Evolutionary conservation across 1,140 invertebrate species (phyloP), one percentile per base, ranked within the genome.

Genomic region (Papilio machaon): DNA sequence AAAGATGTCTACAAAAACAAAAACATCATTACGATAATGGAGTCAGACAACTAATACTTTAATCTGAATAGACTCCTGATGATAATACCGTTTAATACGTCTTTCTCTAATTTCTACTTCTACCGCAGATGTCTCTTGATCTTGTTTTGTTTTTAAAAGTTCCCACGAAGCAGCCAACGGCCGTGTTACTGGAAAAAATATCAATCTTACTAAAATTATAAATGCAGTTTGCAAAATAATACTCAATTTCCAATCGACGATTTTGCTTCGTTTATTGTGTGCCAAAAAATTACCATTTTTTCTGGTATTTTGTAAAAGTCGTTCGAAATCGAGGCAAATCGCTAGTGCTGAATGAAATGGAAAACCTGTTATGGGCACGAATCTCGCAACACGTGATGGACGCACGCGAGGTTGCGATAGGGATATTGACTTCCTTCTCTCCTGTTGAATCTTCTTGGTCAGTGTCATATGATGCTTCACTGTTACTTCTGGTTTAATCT

Each of bases 21-120:
- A 19, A 19, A 58, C n/a, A 46, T 17, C 5, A 64, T 77, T 58
- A 77, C 77, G 13, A 73, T 58, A 9, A 70, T 13, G 23, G 8
- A 15, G 70, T 64, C 15, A 52, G n/a, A 58, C n/a, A 5, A 58
- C 17, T 58, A 58, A 58, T 19, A 19, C 54, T 58, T 7, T n/a
- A 58, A 19, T 19, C 19, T 6, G 7, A 58, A 17, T 73, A 77
- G 11, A 77, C 13, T 30, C 9, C 11, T 49, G 17, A 54, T 8
- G 30, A 58, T 49, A 60, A 38, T 83, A 93, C 93, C 93, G 90
- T 86, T 91, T 86, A 19, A 94, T 91, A 38, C 93, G 89, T 75
- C 93, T 88, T 74, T 93, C 91, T 8, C 93, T 86, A 81, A 94
- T 88, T 89, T 94, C 92, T 47, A 88, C 81, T 85, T 94, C 92